Percentiles rank a stretch among this genome's conserved stretches.
Conservation (phyloP, 2,888 invertebrate species). For the Noctua janthina region DNA sequence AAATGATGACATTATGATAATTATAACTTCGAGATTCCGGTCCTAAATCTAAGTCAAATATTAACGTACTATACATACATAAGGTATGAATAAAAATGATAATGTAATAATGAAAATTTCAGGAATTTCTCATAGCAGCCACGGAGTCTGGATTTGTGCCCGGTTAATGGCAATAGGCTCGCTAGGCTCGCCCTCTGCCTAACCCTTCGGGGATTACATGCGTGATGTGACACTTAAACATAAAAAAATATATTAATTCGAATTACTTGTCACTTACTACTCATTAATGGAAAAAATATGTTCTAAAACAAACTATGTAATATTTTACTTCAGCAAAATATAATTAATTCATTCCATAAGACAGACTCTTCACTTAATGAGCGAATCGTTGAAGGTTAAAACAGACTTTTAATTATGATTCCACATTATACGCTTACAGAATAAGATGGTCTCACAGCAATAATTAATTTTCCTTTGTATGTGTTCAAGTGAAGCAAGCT, state of each 20-base stretch:
- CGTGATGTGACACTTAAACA: background rate
- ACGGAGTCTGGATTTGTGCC: too few relatives aligned
- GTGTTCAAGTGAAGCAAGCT: slow-evolving; percentile 9
- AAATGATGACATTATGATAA: background rate
- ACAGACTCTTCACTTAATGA: slow-evolving; percentile 27
- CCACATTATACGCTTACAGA: slow-evolving; percentile 29
- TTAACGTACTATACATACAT: too few relatives aligned
- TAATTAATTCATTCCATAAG: slow-evolving; percentile 15
- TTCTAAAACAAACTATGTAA: background rate
- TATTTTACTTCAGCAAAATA: background rate
- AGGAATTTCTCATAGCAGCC: too few relatives aligned
- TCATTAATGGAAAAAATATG: background rate
- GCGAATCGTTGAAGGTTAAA: slow-evolving; percentile 22
- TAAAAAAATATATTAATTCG: background rate
- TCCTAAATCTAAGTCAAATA: background rate
- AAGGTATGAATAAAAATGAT: too few relatives aligned
- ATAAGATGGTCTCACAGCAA: slow-evolving; percentile 33
- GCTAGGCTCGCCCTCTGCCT: background rate
- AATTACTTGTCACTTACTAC: background rate
- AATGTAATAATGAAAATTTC: too few relatives aligned
- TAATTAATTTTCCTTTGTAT: slow-evolving; percentile 51
- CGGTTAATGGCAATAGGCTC: too few relatives aligned
- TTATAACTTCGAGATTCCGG: background rate
- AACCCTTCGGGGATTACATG: background rate
- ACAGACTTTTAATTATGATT: slow-evolving; percentile 49